phyloP scores from a whole-genome alignment of 2,113 vertebrate genomes.

The Cepphus grylle region DNA sequence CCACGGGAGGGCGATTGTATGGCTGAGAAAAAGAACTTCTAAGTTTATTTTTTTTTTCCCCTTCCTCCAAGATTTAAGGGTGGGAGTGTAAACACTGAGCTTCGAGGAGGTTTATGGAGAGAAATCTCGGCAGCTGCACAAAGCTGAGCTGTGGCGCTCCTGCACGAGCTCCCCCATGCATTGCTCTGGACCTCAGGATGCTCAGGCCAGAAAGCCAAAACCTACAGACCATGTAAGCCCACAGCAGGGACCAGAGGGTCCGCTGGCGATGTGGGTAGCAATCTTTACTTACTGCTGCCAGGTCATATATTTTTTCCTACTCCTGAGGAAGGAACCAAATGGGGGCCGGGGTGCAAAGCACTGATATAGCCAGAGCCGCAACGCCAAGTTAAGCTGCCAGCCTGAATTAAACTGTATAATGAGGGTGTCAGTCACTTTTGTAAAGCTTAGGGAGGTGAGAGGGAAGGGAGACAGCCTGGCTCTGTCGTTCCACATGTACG shows the following conservation, averaged over 20 bases:
- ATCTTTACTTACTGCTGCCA: not conserved
- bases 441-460: not conserved
- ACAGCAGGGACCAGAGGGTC: not conserved
- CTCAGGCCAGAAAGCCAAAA: not conserved
- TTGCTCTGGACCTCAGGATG: not conserved
- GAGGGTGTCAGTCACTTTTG: conserved; percentile 17
- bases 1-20: not conserved
- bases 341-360: not conserved
- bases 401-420: conserved; percentile 41
- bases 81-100: not conserved
- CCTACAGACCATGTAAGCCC: not conserved
- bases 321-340: not conserved
- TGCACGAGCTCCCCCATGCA: fast-evolving
- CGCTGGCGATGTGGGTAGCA: not conserved
- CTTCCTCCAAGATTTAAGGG: not conserved
- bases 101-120: not conserved
- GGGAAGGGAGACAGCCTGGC: not conserved
- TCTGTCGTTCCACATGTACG: not conserved
- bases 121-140: not conserved
- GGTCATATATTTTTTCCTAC: not conserved
- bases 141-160: not conserved
- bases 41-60: not conserved
- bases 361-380: not conserved
- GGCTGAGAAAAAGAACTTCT: not conserved
- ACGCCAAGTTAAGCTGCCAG: not conserved